Base-by-base conservation (phyloP, 2,797 vertebrate species). In the Megaceryle alcyon region DNA sequence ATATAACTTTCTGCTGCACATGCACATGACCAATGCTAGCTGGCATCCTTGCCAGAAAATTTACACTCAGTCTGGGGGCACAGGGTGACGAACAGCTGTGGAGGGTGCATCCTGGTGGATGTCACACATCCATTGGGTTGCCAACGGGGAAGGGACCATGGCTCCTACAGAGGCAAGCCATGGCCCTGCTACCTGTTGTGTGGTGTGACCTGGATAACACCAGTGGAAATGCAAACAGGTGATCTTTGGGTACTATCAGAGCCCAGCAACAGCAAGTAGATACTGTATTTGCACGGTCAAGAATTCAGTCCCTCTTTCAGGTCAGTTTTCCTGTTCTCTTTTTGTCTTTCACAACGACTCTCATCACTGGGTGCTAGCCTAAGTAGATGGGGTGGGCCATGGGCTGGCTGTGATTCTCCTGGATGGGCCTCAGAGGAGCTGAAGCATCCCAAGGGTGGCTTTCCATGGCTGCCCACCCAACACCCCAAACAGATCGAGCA, bases 381-480 rank as follows among this genome's bases (percentile, higher is more conserved):
- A 78, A 61, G 20, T 46, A 61, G 25, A 72, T 63, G 65, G 86
- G 78, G 37, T 51, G 68, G 28, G 64, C n/a, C 46, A 26, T 6
- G 60, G 37, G 56, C 56, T 9, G 13, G 77, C 85, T 75, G 59
- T 60, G 79, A 53, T 86, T 75, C 59, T 94, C 68, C 49, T 10
- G 43, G 53, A n/a, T 43, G 18, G 35, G 60, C 53, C 53, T 20
- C 10, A 65, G 29, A 79, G 68, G 59, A 90, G 28, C 28, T 53
- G 73, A 14, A 80, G 44, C 51, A 57, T 8, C 44, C 64, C 71
- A 79, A 83, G 26, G 33, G 41, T 69, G 5, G 53, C 68, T 53
- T 95, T 81, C 82, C 33, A 72, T 0, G 8, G 77, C 93, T 95
- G 95, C 89, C 84, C 90, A 89, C 72, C 90, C 94, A 95, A 97